These are phyloP conservation scores for Theocolax elegans DNA, from an alignment of 1,140 invertebrate species.

Conservation along the genomic window DNA sequence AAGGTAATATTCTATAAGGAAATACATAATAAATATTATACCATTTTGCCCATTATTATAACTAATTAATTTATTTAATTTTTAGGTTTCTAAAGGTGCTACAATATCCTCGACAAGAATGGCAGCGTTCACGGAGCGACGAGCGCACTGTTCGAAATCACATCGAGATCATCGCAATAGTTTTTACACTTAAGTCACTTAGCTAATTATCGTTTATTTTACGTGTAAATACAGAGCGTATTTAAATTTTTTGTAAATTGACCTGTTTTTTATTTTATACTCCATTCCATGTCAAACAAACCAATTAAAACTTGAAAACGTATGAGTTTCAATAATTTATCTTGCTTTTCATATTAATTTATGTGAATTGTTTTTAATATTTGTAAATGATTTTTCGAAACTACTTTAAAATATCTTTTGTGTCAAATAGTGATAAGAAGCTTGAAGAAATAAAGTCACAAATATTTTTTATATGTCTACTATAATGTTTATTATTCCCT, in stretches of 20 bases:
- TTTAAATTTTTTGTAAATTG: conserved; percentile 43
- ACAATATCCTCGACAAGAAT: conserved; percentile 63
- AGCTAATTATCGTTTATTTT: conserved; percentile 36
- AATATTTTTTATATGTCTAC: conserved; percentile 35
- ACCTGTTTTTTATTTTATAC: conserved; percentile 37
- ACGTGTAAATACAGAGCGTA: conserved; percentile 39
- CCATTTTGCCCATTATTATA: too few species aligned
- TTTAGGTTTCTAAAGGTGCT: conserved; percentile 59
- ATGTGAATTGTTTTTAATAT: conserved; percentile 25
- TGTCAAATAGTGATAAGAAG: conserved; percentile 20
- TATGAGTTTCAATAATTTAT: conserved; percentile 2
- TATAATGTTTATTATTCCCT: conserved; percentile 1
- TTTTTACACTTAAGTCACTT: conserved; percentile 57
- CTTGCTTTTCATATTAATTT: conserved; percentile 26
- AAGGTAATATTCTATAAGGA: conserved; percentile 52
- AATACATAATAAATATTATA: too few species aligned
- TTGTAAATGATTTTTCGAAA: conserved; percentile 28
- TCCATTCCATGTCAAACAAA: conserved; percentile 38
- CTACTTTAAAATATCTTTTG: conserved; percentile 17
- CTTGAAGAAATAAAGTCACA: conserved; percentile 33
- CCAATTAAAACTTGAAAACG: conserved; percentile 9
- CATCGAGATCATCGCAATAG: conserved; percentile 62
- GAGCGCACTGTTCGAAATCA: conserved; percentile 61
- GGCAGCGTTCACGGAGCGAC: conserved; percentile 63
- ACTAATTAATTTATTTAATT: conserved; percentile 24